A percentile compares a stretch with the other conserved stretches of the same genome.
Conservation (phyloP, 2,113 vertebrate species). For the Numenius arquata region DNA sequence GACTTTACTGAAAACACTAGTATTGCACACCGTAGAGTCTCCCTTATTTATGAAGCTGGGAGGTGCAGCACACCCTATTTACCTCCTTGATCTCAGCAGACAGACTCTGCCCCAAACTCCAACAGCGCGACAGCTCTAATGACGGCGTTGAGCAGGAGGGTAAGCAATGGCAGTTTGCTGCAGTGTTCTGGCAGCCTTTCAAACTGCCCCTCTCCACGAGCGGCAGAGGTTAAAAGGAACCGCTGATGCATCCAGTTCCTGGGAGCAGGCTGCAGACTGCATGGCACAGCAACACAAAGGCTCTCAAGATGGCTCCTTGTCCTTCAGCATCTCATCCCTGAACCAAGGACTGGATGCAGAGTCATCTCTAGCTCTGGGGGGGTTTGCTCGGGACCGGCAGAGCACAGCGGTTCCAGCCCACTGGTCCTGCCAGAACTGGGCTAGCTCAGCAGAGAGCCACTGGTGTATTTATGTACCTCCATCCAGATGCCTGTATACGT, state of each 20-base stretch:
- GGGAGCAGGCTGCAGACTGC: neutral
- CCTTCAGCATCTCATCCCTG: neutral
- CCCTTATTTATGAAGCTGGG: neutral
- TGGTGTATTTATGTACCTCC: neutral
- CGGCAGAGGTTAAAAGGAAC: neutral
- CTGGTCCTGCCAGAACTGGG: neutral
- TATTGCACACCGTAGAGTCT: neutral
- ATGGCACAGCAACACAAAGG: neutral
- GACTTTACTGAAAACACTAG: neutral
- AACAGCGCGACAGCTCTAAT: neutral
- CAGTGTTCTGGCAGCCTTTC: constrained; percentile 40
- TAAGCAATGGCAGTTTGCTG: neutral
- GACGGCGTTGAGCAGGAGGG: neutral
- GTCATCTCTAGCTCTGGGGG: neutral
- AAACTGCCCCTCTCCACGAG: neutral
- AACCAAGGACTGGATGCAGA: neutral
- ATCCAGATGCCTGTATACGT: accelerated
- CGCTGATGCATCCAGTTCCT: constrained; percentile 16
- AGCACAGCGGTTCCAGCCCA: neutral
- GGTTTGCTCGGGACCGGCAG: accelerated
- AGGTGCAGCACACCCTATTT: neutral
- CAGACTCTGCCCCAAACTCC: neutral
- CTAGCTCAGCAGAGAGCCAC: neutral
- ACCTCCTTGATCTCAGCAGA: neutral
- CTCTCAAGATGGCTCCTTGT: neutral